phyloP scores from a whole-genome alignment of 2,888 invertebrate species.

The Pandemis cinnamomeana region DNA sequence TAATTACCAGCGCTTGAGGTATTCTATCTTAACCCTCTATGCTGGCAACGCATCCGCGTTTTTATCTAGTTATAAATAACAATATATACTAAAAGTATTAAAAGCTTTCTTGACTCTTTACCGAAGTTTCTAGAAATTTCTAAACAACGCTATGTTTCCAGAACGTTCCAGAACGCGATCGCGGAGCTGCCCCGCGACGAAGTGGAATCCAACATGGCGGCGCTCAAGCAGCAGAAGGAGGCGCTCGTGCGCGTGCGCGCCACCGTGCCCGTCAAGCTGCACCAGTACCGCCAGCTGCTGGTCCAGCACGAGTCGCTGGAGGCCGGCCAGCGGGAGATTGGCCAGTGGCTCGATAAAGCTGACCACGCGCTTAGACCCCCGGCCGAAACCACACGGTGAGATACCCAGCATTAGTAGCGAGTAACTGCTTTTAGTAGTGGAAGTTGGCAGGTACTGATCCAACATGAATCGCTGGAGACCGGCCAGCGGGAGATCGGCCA shows the following conservation, averaged over 20 bases:
- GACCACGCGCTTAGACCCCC: slow-evolving; percentile 87
- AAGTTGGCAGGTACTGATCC: not conserved
- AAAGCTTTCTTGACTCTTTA: no score
- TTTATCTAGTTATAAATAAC: no score
- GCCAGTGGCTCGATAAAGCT: slow-evolving; percentile 93
- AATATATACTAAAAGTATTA: no score
- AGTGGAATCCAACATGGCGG: slow-evolving; percentile 95
- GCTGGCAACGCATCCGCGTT: no score
- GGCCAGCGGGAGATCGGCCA: no score
- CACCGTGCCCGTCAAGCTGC: slow-evolving; percentile 91
- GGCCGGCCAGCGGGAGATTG: slow-evolving; percentile 93
- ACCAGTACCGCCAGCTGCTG: slow-evolving; percentile 91
- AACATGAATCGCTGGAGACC: not conserved
- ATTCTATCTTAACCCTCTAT: no score
- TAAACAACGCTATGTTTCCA: slow-evolving; percentile 46
- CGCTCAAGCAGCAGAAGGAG: slow-evolving; percentile 95
- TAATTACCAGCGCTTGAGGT: no score
- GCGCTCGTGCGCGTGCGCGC: slow-evolving; percentile 93
- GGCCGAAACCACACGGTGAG: slow-evolving; percentile 72
- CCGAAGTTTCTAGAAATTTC: no score
- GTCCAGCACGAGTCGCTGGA: slow-evolving; percentile 96
- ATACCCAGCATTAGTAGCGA: not conserved
- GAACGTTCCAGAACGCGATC: slow-evolving; percentile 95
- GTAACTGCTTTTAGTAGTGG: not conserved
- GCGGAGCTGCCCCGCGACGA: slow-evolving; percentile 95